Base-by-base conservation (phyloP, 2,113 vertebrate genomes). In the Fulica atra region DNA sequence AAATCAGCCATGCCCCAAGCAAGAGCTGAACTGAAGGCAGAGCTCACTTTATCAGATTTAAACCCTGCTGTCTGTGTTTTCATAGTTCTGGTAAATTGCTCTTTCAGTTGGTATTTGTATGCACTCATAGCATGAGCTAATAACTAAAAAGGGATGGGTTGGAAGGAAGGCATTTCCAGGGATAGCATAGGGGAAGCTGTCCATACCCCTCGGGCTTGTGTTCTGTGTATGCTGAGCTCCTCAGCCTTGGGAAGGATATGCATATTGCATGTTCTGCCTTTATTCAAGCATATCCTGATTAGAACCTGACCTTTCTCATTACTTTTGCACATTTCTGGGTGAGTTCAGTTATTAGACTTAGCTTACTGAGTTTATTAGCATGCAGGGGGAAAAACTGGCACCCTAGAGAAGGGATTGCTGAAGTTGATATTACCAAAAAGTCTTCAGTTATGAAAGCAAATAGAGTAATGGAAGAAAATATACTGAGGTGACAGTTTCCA, bases 171-270 rank as follows among this genome's bases (percentile, higher is more conserved):
- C 64, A 51, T 79, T 89, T 68, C 57, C 57, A 59, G 74, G 72
- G 40, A 9, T 9, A 66, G 46, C 11, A 4, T 0, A 0, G 51
- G n/a, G 44, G 35, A 68, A 88, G 38, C 6, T 16, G 5, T 36
- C 29, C 17, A 4, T 31, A 23, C 8, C 25, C 7, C 4, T 53
- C 70, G 24, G 63, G 9, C 28, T 60, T 16, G 20, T 0, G 8
- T 20, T 69, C 46, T 51, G 36, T 24, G n/a, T 54, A 36, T 51
- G 2, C 61, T 23, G 65, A 53, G n/a, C 66, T 93, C 74, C 63
- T 10, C 61, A 83, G 24, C 42, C 25, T 25, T 10, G 10, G 4
- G 23, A 26, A 14, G 15, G 48, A 16, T 12, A 13, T 2, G 0
- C 13, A 9, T 9, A 3, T 4, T 17, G 42, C 26, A 5, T 11